Percentiles rank a stretch among this genome's conserved stretches.
phyloP scores from a whole-genome alignment of 2,797 vertebrate species.

The Microcaecilia unicolor region DNA sequence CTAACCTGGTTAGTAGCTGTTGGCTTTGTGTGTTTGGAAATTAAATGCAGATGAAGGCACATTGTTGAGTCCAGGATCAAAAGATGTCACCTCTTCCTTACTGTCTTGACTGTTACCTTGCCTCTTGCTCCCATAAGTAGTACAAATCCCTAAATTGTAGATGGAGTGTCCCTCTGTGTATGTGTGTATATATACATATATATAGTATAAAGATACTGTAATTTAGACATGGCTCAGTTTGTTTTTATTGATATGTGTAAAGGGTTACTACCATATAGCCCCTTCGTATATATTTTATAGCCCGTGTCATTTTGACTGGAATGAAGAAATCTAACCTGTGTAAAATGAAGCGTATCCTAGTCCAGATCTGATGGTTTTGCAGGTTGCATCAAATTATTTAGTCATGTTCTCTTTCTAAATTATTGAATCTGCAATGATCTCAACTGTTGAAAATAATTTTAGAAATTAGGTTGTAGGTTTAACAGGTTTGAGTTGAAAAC shows the following conservation, averaged over 20 bases:
- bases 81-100: too few species aligned
- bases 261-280: conserved; percentile 30
- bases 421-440: conserved; percentile 20
- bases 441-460: conserved; percentile 19
- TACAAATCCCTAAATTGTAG: conserved; percentile 23
- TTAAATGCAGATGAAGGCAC: too few species aligned
- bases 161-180: too few species aligned
- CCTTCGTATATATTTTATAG: too few species aligned
- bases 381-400: conserved; percentile 18
- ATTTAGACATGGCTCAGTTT: conserved; percentile 18
- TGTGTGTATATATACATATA: conserved; percentile 40
- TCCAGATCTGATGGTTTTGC: conserved; percentile 12
- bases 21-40: too few species aligned
- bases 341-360: conserved; percentile 12
- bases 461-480: conserved; percentile 26
- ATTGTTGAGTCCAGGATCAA: too few species aligned
- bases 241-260: conserved; percentile 31
- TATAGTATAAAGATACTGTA: conserved; percentile 38
- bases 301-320: conserved; percentile 20
- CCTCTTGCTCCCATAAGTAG: conserved; percentile 3
- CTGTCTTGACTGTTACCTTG: too few species aligned
- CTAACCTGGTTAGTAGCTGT: too few species aligned
- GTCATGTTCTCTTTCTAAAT: conserved; percentile 17
- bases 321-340: conserved; percentile 27
- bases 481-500: conserved; percentile 30